Evolutionary conservation across 2,797 vertebrate species (phyloP), one percentile per base, ranked within the genome.

Genomic region (Glyptemys insculpta): DNA sequence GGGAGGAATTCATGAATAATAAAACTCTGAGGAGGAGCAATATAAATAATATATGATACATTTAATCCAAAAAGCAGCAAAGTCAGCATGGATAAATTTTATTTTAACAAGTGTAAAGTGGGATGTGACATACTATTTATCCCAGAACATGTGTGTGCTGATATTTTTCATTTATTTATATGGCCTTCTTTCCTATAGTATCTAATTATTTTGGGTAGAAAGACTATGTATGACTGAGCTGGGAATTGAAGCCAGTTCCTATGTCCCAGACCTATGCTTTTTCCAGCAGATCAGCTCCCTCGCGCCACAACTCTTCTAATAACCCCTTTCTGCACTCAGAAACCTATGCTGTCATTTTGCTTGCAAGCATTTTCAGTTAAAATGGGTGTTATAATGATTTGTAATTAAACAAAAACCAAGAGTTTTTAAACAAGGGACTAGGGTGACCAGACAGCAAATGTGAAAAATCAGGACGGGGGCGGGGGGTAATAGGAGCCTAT

Each of bases 31-130:
- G 94, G 85, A 0, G 0, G 52, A 85, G 62, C 62, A 83, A 52
- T 80, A 94, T 96, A 59, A 76, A 95, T 97, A 96, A 97, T 95
- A 72, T 59, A 97, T 87, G 86, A 88, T 56, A 68, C 89, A 94
- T 85, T n/a, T 78, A 94, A 74, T 41, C 47, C 62, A 89, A 93
- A 59, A 37, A 0, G 2, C 80, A 87, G 72, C n/a, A 90, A 68
- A 95, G 47, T 53, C 79, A 79, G 78, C 83, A 65, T 1, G 74
- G n/a, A 27, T 83, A 81, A 95, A 94, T 53, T 95, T 96, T 81
- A 19, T 92, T 92, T 91, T 91, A 65, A 96, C 37, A 78, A 87
- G 80, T 85, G 83, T 82, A 90, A 97, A 94, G 94, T 87, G 10
- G 34, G 82, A 96, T 94, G 78, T 85, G 95, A 94, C 92, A 84